These are phyloP conservation scores for Megaustenia siamemsis DNA, from an alignment of 2,888 invertebrate genomes.

Conservation along the genomic window DNA sequence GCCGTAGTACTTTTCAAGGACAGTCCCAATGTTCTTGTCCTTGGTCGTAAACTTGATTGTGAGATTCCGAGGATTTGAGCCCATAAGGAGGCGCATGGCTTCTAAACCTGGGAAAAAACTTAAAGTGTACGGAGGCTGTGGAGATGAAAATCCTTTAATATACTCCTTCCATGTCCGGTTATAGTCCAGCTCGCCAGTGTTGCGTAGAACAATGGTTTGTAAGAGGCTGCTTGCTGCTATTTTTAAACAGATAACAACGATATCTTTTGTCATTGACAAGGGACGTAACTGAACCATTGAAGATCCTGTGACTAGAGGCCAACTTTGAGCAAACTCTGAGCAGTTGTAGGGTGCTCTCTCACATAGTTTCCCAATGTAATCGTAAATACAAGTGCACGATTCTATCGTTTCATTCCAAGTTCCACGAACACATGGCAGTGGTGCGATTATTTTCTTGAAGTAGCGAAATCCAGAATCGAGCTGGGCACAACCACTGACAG, in stretches of 20 bases:
- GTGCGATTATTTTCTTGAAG: neutral
- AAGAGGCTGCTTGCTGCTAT: neutral
- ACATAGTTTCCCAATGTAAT: neutral
- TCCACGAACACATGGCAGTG: conserved; percentile 3
- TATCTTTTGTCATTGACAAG: too few relatives aligned
- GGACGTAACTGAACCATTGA: neutral
- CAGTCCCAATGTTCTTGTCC: too few relatives aligned
- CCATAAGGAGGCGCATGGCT: neutral
- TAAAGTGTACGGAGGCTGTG: neutral
- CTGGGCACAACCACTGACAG: neutral
- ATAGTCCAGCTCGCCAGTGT: neutral
- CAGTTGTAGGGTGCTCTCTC: conserved; percentile 11
- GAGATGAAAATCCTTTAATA: neutral
- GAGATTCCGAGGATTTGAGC: neutral
- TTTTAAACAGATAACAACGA: neutral
- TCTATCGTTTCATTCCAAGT: conserved; percentile 13
- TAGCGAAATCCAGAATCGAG: neutral
- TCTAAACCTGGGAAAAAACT: neutral
- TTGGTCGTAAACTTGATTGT: neutral
- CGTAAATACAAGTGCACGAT: neutral
- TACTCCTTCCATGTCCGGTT: neutral
- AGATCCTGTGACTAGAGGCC: neutral
- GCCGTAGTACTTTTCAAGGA: neutral
- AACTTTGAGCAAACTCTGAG: neutral
- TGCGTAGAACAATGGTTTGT: neutral